phyloP scores from a whole-genome alignment of 1,140 invertebrate species.

The Cydia pomonella region DNA sequence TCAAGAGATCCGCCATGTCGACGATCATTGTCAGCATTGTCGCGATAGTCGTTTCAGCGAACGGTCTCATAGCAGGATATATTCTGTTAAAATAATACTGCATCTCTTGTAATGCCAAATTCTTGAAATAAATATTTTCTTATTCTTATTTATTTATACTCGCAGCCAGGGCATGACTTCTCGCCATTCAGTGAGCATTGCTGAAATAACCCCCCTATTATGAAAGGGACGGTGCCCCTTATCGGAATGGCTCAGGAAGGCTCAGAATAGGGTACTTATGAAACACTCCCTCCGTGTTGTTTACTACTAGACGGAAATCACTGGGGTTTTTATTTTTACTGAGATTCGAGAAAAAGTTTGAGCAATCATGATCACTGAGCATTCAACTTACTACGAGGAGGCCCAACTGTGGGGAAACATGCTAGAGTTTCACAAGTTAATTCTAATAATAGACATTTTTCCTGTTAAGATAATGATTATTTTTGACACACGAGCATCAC shows the following conservation, averaged over 20 bases:
- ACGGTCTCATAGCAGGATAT: too few species aligned
- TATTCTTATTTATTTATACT: too few species aligned
- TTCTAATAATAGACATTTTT: too few species aligned
- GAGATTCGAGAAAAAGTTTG: neutral
- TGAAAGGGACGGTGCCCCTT: neutral
- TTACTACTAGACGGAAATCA: neutral
- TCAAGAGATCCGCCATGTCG: too few species aligned
- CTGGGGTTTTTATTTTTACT: neutral
- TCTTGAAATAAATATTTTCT: too few species aligned
- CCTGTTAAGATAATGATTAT: too few species aligned
- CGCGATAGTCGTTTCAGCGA: too few species aligned
- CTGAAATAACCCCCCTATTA: neutral
- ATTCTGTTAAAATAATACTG: too few species aligned
- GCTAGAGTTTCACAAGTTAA: too few species aligned
- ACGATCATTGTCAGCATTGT: too few species aligned
- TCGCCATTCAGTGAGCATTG: neutral
- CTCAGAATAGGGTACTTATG: constrained; percentile 4
- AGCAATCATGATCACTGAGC: neutral
- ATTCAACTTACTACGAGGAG: neutral
- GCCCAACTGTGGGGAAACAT: neutral
- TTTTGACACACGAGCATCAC: too few species aligned
- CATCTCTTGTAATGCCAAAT: too few species aligned
- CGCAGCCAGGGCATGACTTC: neutral
- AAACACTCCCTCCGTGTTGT: neutral
- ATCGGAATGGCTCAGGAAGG: neutral